Evolutionary conservation across 2,888 invertebrate species (phyloP).

Genomic region (Papilio gigon): DNA sequence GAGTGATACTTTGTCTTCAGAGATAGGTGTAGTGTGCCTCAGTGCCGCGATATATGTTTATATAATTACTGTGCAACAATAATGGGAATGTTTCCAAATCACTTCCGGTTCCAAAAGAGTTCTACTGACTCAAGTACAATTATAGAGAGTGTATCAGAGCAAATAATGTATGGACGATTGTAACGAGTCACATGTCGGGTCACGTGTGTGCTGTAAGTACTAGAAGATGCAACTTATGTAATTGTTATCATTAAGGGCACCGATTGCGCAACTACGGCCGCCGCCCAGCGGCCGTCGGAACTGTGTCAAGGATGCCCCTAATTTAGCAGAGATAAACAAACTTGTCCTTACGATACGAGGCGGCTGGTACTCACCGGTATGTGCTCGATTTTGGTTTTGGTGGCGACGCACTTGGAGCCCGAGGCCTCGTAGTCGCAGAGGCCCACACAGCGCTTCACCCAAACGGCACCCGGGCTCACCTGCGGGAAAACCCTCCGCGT

Average conservation of each 20-base stretch:
- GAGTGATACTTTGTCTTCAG: neutral
- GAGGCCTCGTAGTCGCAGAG: conserved; percentile 67
- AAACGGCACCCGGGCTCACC: conserved; percentile 72
- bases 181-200: conserved; percentile 35
- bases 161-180: conserved; percentile 31
- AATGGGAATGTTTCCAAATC: conserved; percentile 35
- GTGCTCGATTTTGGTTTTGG: conserved; percentile 57
- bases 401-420: conserved; percentile 64
- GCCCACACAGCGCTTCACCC: conserved; percentile 76
- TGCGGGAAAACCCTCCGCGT: conserved; percentile 65
- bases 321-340: conserved; percentile 60
- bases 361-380: conserved; percentile 66
- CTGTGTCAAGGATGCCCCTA: conserved; percentile 70
- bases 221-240: conserved; percentile 54
- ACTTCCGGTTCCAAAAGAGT: conserved; percentile 18
- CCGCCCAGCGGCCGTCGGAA: conserved; percentile 48
- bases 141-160: conserved; percentile 41
- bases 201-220: conserved; percentile 25
- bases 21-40: too few species aligned
- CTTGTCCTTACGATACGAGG: conserved; percentile 46
- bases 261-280: conserved; percentile 56
- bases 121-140: conserved; percentile 30
- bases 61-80: conserved; percentile 31
- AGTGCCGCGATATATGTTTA: conserved; percentile 11
- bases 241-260: conserved; percentile 61